Evolutionary conservation across 2,888 invertebrate species (phyloP), one percentile per base, ranked within the genome.

Genomic region (Psylliodes chrysocephalus): DNA sequence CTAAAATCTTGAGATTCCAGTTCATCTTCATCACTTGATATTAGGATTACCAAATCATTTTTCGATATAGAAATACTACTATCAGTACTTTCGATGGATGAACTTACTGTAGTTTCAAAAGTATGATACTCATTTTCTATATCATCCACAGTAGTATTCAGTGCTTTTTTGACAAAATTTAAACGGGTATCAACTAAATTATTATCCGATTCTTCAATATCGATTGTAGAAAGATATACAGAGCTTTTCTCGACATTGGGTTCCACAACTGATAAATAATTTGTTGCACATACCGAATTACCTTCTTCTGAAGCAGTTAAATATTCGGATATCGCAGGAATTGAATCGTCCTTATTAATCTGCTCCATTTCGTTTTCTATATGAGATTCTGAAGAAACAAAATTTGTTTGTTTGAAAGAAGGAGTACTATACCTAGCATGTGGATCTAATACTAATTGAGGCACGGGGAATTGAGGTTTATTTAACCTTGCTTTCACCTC

Each of bases 401-500:
- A 33, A 15, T 19, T 40, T 46, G 25, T 18, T 61, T 38, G 10
- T 15, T 12, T 47, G 7, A 33, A 15, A n/a, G 28, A 18, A 22
- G 8, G 35, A 18, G 25, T 25, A 25, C 2, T 0, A 14, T 19
- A 22, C 10, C 14, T 3, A n/a, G 14, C 38, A 6, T 18, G 2
- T 18, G 12, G 19, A 33, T 38, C 65, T n/a, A n/a, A n/a, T n/a
- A n/a, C n/a, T n/a, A n/a, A n/a, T n/a, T n/a, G n/a, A n/a, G n/a
- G n/a, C n/a, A n/a, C n/a, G n/a, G n/a, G n/a, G n/a, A n/a, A n/a
- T n/a, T n/a, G n/a, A n/a, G n/a, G n/a, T n/a, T n/a, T n/a, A n/a
- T n/a, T n/a, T 67, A 17, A 63, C 60, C 53, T 67, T 1, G 33
- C 38, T 38, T 64, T 67, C 8, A 60, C 57, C 51, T 67, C 67